phyloP scores from a whole-genome alignment of 35 echinoderm and acorn worm species.

The Eucidaris tribuloides region DNA sequence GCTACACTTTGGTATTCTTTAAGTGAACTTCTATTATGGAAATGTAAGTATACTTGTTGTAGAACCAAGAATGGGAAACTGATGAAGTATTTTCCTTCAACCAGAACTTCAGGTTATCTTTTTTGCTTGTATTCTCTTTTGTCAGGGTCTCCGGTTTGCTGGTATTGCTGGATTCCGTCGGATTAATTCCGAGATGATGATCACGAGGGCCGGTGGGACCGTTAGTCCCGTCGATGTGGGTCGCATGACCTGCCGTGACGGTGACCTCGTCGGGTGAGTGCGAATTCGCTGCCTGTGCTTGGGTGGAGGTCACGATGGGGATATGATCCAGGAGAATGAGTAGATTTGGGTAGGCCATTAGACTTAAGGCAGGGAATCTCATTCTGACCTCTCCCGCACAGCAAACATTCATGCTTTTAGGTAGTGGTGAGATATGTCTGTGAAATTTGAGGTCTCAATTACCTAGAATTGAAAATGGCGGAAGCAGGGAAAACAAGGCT shows the following conservation, averaged over 20 bases:
- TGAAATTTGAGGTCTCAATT: not conserved
- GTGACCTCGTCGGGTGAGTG: constrained; percentile 84
- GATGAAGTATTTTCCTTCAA: no score
- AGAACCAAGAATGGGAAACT: no score
- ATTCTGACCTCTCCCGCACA: not conserved
- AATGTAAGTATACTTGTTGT: no score
- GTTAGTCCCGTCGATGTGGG: constrained; percentile 34
- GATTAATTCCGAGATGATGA: constrained; percentile 61
- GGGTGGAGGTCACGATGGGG: constrained; percentile 92
- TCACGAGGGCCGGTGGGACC: constrained; percentile 81
- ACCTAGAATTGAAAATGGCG: not conserved
- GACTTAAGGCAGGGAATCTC: not conserved
- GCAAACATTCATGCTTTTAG: not conserved
- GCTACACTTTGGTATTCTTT: no score
- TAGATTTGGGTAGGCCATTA: constrained; percentile 44
- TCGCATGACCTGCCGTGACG: constrained; percentile 71
- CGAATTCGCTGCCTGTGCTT: constrained; percentile 73
- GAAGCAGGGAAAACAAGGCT: not conserved
- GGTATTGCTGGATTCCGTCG: constrained; percentile 77
- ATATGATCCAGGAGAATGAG: constrained; percentile 82
- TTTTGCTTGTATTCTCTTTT: not conserved
- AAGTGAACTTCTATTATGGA: no score
- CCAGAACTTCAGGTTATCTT: no score
- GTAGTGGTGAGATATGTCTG: not conserved
- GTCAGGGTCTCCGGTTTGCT: constrained; percentile 90